These are phyloP conservation scores for Shinisaurus crocodilurus DNA, from an alignment of 2,113 vertebrate species.

Conservation along the genomic window DNA sequence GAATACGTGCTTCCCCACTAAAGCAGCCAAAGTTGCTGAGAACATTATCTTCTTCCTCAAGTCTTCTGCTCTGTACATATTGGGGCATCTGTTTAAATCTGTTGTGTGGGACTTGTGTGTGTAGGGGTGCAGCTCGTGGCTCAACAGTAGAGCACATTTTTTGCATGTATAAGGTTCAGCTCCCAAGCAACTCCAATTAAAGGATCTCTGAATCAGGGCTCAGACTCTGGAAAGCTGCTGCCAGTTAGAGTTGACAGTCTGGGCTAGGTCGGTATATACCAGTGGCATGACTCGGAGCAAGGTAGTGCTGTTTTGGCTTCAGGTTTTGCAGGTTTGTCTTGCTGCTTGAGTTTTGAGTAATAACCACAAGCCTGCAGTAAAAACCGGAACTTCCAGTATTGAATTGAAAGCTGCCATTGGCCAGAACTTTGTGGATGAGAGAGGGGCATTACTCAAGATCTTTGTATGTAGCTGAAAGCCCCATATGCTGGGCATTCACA, in stretches of 20 bases:
- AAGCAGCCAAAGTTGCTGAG: not conserved
- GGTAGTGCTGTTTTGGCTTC: not conserved
- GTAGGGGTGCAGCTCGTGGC: not conserved
- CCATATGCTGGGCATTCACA: not conserved
- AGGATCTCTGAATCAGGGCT: not conserved
- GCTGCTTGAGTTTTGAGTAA: not conserved
- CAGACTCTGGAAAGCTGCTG: not conserved
- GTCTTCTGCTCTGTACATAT: not conserved
- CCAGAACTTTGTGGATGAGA: not conserved
- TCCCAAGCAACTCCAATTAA: not conserved
- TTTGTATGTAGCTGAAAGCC: not conserved
- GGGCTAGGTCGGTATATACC: not conserved
- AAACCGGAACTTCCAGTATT: no score
- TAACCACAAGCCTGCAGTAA: not conserved
- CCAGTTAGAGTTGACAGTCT: not conserved
- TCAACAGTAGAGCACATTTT: not conserved
- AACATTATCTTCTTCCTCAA: not conserved
- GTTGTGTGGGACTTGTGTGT: not conserved
- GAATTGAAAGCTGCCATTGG: not conserved
- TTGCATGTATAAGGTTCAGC: not conserved
- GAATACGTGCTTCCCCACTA: not conserved
- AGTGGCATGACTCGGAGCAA: not conserved
- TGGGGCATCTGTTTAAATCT: not conserved
- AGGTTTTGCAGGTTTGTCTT: conserved; percentile 7
- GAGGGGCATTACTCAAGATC: not conserved